Evolutionary conservation across 2,888 invertebrate genomes (phyloP), one percentile per base, ranked within the genome.

Genomic region (Andrena hattorfiana): DNA sequence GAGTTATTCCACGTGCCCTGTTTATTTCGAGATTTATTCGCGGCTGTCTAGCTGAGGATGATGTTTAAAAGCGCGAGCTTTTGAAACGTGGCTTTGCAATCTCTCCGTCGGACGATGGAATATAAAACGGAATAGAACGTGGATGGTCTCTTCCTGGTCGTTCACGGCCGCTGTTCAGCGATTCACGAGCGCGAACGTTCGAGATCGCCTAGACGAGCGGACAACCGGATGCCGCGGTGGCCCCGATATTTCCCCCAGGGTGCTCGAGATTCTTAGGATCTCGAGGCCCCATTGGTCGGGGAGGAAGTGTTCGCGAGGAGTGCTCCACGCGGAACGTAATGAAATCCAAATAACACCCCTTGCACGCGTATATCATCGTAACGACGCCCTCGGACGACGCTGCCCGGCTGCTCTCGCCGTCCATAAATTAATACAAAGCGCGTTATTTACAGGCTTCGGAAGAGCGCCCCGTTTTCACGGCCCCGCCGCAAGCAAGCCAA

Each of bases 261-360:
- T 48, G 51, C 51, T 67, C 30, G 48, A 78, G 62, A 80, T 71
- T 78, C 80, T 80, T 67, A 48, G 69, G 51, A 66, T 63, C 42
- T 20, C 64, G 20, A 60, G 69, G 16, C 20, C 26, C 66, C 75
- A 77, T 69, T 71, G 59, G 72, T 59, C 49, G 68, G 23, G 42
- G 56, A 28, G 67, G 62, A 35, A 69, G 74, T 75, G 64, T 42
- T 67, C 48, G 23, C 35, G 70, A 20, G 71, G 28, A 84, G 73
- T 54, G 32, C 51, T 67, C 70, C 48, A 63, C 30, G 66, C 35
- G 76, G 87, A 68, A 78, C 84, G 81, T 89, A 91, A 91, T 90
- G 89, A 88, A 90, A 90, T 89, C 87, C 87, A 87, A 89, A 91
- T 90, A 90, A 90, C 85, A 87, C 82, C 85, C 86, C 74, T 82